Evolutionary conservation across 2,888 invertebrate species (phyloP).

Genomic region (Ceramica pisi): DNA sequence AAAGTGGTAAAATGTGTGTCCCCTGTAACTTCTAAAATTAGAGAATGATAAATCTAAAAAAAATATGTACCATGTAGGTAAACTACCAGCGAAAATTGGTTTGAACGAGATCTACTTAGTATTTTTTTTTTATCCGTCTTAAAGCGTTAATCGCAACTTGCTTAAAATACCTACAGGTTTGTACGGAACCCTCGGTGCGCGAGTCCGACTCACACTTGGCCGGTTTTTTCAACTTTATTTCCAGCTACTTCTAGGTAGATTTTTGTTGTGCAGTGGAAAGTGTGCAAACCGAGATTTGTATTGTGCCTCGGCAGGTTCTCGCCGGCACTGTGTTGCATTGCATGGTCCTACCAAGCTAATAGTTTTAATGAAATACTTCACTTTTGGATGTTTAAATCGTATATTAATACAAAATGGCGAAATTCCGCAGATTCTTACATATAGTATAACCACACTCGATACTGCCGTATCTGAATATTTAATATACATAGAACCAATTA

Average conservation of each 20-base stretch:
- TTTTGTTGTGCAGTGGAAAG: not conserved
- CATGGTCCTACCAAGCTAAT: not conserved
- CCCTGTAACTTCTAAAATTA: too few species aligned
- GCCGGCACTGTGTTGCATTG: not conserved
- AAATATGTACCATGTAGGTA: too few species aligned
- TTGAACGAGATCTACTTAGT: too few species aligned
- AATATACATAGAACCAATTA: not conserved
- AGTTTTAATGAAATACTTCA: constrained; percentile 21
- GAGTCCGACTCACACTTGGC: too few species aligned
- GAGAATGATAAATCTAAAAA: too few species aligned
- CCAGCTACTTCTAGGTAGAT: not conserved
- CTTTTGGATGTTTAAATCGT: constrained; percentile 36
- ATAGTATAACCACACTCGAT: constrained; percentile 25
- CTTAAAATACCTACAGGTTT: too few species aligned
- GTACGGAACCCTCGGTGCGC: too few species aligned
- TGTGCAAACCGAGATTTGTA: not conserved
- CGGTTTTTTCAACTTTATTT: not conserved
- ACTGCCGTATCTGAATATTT: not conserved
- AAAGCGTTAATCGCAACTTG: too few species aligned
- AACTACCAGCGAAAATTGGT: too few species aligned
- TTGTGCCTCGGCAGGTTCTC: not conserved
- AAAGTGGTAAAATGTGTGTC: too few species aligned
- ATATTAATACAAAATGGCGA: constrained; percentile 64
- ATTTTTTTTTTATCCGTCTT: too few species aligned
- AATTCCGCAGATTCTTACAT: constrained; percentile 54